Conservation (phyloP, 2,888 invertebrate species). For the Diogma glabrata region DNA sequence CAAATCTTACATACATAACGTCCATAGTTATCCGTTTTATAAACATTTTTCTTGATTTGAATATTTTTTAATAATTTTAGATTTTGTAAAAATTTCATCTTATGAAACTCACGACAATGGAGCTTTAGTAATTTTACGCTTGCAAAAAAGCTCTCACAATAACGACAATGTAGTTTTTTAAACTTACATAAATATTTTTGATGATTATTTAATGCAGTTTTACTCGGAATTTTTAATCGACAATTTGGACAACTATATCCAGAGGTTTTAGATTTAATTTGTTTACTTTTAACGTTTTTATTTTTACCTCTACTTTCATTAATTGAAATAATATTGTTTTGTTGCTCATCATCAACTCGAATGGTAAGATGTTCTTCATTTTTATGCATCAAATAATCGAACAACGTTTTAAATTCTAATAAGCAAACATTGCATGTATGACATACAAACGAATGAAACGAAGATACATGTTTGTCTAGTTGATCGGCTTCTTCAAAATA, state of each 20-base stretch:
- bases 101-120: too few species aligned
- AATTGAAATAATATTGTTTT: too few species aligned
- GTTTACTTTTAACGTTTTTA: too few species aligned
- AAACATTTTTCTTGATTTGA: constrained; percentile 5
- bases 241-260: constrained; percentile 26
- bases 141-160: constrained; percentile 22
- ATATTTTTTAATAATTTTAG: background rate
- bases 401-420: constrained; percentile 6
- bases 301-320: background rate
- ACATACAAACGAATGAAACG: background rate
- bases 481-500: background rate
- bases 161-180: constrained; percentile 19
- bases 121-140: background rate
- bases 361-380: background rate
- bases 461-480: background rate
- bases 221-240: constrained; percentile 25
- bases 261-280: constrained; percentile 10
- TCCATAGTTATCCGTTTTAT: constrained; percentile 12
- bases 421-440: constrained; percentile 1
- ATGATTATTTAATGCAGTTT: constrained; percentile 31
- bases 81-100: too few species aligned
- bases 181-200: constrained; percentile 29
- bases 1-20: constrained; percentile 15
- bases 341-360: background rate
- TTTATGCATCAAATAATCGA: constrained; percentile 7